Evolutionary conservation across 2,888 invertebrate species (phyloP), one percentile per base, ranked within the genome.

Genomic region (Theodoxus fluviatilis): DNA sequence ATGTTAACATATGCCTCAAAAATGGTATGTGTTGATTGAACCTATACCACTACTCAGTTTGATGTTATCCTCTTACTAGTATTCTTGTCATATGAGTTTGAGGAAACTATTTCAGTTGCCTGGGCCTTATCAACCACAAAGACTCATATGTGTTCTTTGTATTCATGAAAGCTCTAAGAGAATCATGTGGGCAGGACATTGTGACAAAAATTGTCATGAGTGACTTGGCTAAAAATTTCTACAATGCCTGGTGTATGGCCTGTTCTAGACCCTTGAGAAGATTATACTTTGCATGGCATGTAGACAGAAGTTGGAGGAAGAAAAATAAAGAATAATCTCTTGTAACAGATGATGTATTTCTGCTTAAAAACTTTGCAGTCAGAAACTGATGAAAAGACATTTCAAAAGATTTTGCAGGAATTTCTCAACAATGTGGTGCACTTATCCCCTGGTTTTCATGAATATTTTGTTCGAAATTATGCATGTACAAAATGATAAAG

Each of bases 241-340:
- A 69, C 31, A 69, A 47, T 69, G 69, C 69, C 37, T 69, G 69
- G 69, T 47, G 69, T 38, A 28, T 2, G 22, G 47, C 49, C 2
- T 69, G 63, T 49, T 12, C 31, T 15, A 63, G 35, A 63, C 63
- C 69, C 4, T 6, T n/a, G 15, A 63, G 49, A 31, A 63, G 61
- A 49, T 22, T 63, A 2, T 63, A 63, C 31, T 69, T 63, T 31
- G 15, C n/a, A 3, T 63, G 63, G 69, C 47, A 49, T 69, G 47
- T 61, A 4, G 63, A 69, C 7, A 47, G 25, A 47, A 35, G n/a
- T 3, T 69, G 69, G 69, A 22, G 63, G 35, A 33, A 35, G 31
- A 63, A 69, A 61, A 15, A 43, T 12, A 15, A 28, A n/a, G 38
- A 59, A 31, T 28, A n/a, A n/a, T n/a, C 18, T 18, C 33, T 9